These are phyloP conservation scores for Misgurnus anguillicaudatus DNA, from an alignment of 2,113 vertebrate species.

Conservation along the genomic window DNA sequence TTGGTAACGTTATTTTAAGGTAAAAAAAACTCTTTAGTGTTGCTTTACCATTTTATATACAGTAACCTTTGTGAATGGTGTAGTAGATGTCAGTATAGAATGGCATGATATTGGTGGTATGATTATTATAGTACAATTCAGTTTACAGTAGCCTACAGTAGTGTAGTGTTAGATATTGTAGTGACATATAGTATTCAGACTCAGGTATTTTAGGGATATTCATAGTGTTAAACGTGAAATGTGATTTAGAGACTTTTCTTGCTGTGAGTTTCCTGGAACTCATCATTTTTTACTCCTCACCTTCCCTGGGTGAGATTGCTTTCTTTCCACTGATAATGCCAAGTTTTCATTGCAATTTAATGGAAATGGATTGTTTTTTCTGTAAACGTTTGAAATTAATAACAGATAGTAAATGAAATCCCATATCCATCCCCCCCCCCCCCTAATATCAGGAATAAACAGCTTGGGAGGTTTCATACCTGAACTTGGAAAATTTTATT, in stretches of 20 bases:
- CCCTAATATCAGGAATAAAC: background rate
- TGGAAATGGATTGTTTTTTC: background rate
- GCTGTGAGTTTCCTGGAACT: conserved; percentile 9
- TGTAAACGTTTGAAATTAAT: background rate
- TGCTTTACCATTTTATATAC: no score
- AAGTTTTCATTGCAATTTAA: conserved; percentile 11
- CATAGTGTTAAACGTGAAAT: background rate
- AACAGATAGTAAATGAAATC: background rate
- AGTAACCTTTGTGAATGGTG: no score
- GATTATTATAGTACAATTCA: no score
- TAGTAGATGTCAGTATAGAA: no score
- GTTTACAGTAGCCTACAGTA: no score
- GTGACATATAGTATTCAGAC: background rate
- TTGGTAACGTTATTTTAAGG: no score
- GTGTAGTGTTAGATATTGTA: no score
- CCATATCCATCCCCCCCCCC: background rate
- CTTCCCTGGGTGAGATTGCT: conserved; percentile 10
- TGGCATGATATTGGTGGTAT: no score
- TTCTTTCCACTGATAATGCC: conserved; percentile 19
- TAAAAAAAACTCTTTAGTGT: no score
- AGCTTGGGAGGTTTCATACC: background rate
- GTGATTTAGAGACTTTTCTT: background rate
- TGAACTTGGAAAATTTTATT: background rate
- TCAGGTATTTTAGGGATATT: background rate
- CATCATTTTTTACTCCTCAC: background rate